Conservation (phyloP, 1,140 invertebrate genomes). For the Lerema accius region DNA sequence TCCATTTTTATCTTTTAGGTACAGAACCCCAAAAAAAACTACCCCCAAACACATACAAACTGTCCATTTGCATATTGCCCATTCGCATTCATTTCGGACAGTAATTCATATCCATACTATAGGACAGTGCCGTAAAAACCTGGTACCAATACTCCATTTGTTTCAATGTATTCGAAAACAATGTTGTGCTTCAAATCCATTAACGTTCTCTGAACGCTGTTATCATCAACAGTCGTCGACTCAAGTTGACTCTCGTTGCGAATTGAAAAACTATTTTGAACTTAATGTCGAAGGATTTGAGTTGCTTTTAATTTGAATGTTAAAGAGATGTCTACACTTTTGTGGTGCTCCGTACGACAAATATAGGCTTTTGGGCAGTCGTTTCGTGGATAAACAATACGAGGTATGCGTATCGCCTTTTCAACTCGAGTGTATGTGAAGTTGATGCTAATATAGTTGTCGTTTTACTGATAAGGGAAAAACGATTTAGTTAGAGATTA, state of each 20-base stretch:
- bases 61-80: constrained; percentile 14
- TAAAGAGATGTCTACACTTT: neutral
- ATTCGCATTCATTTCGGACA: neutral
- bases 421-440: constrained; percentile 32
- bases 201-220: constrained; percentile 60
- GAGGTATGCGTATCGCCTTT: constrained; percentile 50
- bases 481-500: neutral
- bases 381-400: constrained; percentile 56
- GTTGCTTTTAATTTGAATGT: constrained; percentile 1
- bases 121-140: constrained; percentile 49
- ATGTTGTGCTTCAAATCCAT: constrained; percentile 71
- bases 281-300: neutral
- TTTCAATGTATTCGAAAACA: constrained; percentile 68
- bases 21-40: no score
- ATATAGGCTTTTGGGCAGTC: constrained; percentile 56
- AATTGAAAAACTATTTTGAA: constrained; percentile 1
- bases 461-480: constrained; percentile 15
- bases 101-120: constrained; percentile 21
- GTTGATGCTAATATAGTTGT: constrained; percentile 19
- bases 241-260: neutral
- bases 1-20: no score
- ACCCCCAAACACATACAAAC: no score
- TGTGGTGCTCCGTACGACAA: constrained; percentile 40
- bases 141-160: constrained; percentile 60
- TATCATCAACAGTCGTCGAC: constrained; percentile 36